These are phyloP conservation scores for Trichogramma evanescens DNA, from an alignment of 2,888 invertebrate species.

Conservation along the genomic window DNA sequence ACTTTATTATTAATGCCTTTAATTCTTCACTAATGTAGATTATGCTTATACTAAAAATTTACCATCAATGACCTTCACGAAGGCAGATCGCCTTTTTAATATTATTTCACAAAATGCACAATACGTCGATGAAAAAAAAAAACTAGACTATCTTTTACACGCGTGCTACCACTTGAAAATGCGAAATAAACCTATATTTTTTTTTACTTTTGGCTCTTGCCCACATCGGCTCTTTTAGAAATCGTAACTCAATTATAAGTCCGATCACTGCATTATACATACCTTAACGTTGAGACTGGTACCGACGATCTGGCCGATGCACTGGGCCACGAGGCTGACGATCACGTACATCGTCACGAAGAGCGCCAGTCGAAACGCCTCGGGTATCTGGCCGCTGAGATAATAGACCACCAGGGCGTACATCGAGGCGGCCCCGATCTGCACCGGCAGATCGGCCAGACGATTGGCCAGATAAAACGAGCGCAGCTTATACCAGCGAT, in stretches of 20 bases:
- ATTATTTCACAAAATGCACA: too few relatives aligned
- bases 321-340: constrained; percentile 78
- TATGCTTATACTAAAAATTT: too few relatives aligned
- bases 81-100: too few relatives aligned
- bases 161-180: not conserved
- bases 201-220: not conserved
- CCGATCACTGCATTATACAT: constrained; percentile 7
- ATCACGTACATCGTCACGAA: constrained; percentile 68
- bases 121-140: not conserved
- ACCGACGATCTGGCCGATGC: constrained; percentile 78
- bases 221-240: constrained; percentile 1
- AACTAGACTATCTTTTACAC: not conserved
- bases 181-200: not conserved
- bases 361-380: constrained; percentile 62
- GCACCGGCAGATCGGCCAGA: constrained; percentile 74
- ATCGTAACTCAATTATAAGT: not conserved
- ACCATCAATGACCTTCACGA: too few relatives aligned
- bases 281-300: constrained; percentile 74
- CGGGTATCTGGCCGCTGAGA: constrained; percentile 81
- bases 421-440: constrained; percentile 59
- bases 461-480: constrained; percentile 76
- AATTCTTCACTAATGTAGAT: too few relatives aligned
- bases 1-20: too few relatives aligned
- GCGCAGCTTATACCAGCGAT: constrained; percentile 81
- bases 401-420: constrained; percentile 76